These are phyloP conservation scores for Abscondita cerata DNA, from an alignment of 2,888 invertebrate species.

Conservation along the genomic window DNA sequence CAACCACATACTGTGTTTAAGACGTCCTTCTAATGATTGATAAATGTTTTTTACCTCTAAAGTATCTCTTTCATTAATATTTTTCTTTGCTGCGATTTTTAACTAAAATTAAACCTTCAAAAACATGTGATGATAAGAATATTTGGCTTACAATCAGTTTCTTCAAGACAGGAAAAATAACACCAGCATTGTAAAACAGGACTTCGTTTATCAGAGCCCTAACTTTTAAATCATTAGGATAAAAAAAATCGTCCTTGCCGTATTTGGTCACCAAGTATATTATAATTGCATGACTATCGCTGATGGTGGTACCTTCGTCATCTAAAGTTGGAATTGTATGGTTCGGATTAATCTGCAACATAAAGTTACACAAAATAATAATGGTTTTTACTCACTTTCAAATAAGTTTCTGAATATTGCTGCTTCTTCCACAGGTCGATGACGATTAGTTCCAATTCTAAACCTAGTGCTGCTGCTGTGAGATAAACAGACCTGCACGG, in stretches of 20 bases:
- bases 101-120: slow-evolving; percentile 16
- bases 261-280: slow-evolving; percentile 67
- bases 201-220: slow-evolving; percentile 61
- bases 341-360: slow-evolving; percentile 65
- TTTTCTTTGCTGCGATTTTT: background rate
- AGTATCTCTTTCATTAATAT: background rate
- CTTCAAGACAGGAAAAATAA: slow-evolving; percentile 60
- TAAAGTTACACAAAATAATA: background rate
- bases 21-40: background rate
- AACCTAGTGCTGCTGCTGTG: slow-evolving; percentile 15
- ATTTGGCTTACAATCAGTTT: slow-evolving; percentile 58
- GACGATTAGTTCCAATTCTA: slow-evolving; percentile 41
- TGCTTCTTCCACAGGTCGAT: slow-evolving; percentile 54
- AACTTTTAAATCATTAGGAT: slow-evolving; percentile 60
- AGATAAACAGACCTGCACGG: slow-evolving; percentile 20
- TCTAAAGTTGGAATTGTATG: slow-evolving; percentile 69
- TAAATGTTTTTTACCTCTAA: background rate
- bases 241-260: slow-evolving; percentile 60
- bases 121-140: slow-evolving; percentile 14
- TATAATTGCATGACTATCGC: slow-evolving; percentile 71
- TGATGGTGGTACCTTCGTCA: slow-evolving; percentile 61
- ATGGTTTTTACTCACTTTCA: slow-evolving; percentile 51
- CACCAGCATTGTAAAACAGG: slow-evolving; percentile 61
- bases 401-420: slow-evolving; percentile 56
- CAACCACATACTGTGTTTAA: background rate